These are phyloP conservation scores for Phrynosoma platyrhinos DNA, from an alignment of 2,113 vertebrate species.

Conservation along the genomic window DNA sequence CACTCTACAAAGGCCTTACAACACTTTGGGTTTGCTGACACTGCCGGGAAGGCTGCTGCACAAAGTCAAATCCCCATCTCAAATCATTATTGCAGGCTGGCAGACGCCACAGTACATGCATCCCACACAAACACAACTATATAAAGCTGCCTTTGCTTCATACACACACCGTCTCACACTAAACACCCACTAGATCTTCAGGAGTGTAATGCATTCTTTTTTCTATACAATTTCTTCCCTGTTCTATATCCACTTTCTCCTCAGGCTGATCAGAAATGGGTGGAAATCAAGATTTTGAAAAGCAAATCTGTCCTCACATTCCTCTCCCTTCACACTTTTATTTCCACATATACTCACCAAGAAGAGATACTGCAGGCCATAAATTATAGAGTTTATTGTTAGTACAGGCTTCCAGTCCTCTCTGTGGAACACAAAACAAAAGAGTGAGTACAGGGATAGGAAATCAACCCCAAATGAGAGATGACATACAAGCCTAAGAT, in stretches of 20 bases:
- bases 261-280: not conserved
- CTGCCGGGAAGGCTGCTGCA: not conserved
- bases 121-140: not conserved
- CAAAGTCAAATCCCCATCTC: not conserved
- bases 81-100: not conserved
- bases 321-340: not conserved
- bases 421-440: slow-evolving; percentile 74
- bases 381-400: slow-evolving; percentile 99
- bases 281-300: not conserved
- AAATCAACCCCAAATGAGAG: not conserved
- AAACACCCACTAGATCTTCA: not conserved
- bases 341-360: slow-evolving; percentile 83
- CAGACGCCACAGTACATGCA: not conserved
- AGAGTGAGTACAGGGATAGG: rapidly evolving
- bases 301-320: not conserved
- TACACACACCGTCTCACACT: not conserved
- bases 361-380: slow-evolving; percentile 97
- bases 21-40: not conserved
- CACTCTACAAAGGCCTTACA: not conserved
- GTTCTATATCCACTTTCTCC: not conserved
- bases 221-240: not conserved
- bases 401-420: slow-evolving; percentile 98
- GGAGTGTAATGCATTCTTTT: not conserved
- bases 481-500: not conserved
- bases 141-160: not conserved